Evolutionary conservation across 2,797 vertebrate genomes (phyloP), one percentile per base, ranked within the genome.

Genomic region (Okamejei kenojei): DNA sequence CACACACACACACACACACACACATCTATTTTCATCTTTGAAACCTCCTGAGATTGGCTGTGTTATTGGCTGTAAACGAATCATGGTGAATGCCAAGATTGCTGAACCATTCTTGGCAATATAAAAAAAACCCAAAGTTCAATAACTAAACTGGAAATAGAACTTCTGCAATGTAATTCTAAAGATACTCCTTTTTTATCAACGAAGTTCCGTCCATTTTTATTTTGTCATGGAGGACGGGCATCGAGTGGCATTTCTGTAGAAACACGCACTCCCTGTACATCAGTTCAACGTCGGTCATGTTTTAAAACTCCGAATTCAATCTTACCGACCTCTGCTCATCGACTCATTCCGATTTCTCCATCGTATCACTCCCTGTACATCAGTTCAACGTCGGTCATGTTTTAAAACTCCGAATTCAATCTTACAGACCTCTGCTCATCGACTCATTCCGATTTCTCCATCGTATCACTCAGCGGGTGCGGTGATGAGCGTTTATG

Each of bases 51-150:
- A 74, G 38, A 1, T 92, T 26, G 3, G 26, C 68, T 11, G 65
- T 45, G 23, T 91, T 68, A 90, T 11, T 38, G 35, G 1, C 71
- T 54, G 1, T 54, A 92, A 65, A 4, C 71, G 45, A 0, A 19
- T 73, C 88, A 73, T 23, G 88, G 88, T 90, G 71, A 76, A 92
- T 54, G 71, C 71, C 90, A 92, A 58, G 38, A 76, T 92, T 73
- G 26, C 35, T 54, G 71, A 35, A 32, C 65, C 35, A 19, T 71
- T 71, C 19, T 2, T 73, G 35, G 45, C 23, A 23, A 76, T 76
- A 26, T 11, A 17, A 73, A 23, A 73, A 45, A 74, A 76, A 92
- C 63, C 4, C 58, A 32, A 63, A 6, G 9, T 73, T 74, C 23
- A 68, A 29, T 11, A 19, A 63, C 35, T 32, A 92, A 54, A 7